A percentile compares a stretch with the other conserved stretches of the same genome.
Evolutionary conservation across 1,140 invertebrate species (phyloP).

Genomic region (Drosophila yakuba): DNA sequence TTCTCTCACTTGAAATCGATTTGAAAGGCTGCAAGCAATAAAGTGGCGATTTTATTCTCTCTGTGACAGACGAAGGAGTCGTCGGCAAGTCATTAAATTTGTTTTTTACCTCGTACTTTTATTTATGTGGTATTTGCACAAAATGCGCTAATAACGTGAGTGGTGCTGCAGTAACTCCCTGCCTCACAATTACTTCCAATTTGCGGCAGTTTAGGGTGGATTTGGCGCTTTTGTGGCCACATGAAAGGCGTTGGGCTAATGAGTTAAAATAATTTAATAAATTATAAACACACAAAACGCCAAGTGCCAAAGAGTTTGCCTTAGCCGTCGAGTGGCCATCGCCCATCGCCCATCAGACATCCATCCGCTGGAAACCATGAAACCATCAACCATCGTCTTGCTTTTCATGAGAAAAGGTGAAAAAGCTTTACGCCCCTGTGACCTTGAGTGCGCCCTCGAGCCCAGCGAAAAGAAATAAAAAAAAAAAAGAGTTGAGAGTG

Average conservation of each 20-base stretch:
- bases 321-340: slow-evolving; percentile 50
- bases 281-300: slow-evolving; percentile 60
- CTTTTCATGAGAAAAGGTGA: slow-evolving; percentile 33
- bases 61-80: slow-evolving; percentile 7
- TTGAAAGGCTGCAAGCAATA: background rate
- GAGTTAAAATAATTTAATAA: slow-evolving; percentile 80
- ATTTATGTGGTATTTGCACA: slow-evolving; percentile 57
- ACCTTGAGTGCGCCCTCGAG: slow-evolving; percentile 77
- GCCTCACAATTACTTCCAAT: background rate
- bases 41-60: slow-evolving; percentile 1
- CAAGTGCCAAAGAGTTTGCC: slow-evolving; percentile 50
- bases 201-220: no score
- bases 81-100: slow-evolving; percentile 62
- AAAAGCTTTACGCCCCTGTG: slow-evolving; percentile 63
- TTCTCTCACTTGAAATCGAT: background rate
- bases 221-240: slow-evolving; percentile 26
- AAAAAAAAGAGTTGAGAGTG: slow-evolving; percentile 32
- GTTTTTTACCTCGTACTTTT: slow-evolving; percentile 23
- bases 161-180: slow-evolving; percentile 13
- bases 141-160: slow-evolving; percentile 73
- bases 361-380: background rate
- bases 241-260: slow-evolving; percentile 63
- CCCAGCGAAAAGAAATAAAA: background rate
- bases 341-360: slow-evolving; percentile 1
- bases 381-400: slow-evolving; percentile 12